These are phyloP conservation scores for Hyalella azteca DNA, from an alignment of 2,888 invertebrate genomes.

Conservation along the genomic window DNA sequence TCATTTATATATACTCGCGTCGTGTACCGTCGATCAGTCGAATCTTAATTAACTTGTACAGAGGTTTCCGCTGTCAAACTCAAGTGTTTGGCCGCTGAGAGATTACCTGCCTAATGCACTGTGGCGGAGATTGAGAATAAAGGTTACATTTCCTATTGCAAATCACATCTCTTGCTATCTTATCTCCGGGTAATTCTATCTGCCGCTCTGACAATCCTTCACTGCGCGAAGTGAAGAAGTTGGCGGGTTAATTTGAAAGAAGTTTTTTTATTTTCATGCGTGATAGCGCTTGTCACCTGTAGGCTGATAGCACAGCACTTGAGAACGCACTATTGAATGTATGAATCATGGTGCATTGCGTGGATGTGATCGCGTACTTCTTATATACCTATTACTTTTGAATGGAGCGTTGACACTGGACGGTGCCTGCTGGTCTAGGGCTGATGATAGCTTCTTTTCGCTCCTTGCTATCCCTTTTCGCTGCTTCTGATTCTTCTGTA, in stretches of 20 bases:
- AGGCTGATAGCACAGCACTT: background rate
- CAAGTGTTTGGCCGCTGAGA: background rate
- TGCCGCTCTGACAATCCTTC: background rate
- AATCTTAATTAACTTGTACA: background rate
- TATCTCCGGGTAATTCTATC: slow-evolving; percentile 4
- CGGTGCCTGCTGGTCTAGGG: too few species aligned
- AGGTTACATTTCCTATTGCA: slow-evolving; percentile 1
- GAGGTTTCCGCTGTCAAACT: background rate
- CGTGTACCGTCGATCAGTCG: background rate
- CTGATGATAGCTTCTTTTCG: too few species aligned
- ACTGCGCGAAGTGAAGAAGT: background rate
- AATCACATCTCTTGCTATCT: slow-evolving; percentile 30
- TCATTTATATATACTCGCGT: too few species aligned
- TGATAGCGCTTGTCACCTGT: slow-evolving; percentile 15
- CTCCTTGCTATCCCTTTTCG: too few species aligned
- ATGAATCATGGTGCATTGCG: too few species aligned
- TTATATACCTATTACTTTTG: too few species aligned
- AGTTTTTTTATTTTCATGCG: background rate
- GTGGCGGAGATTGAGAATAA: background rate
- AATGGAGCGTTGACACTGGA: too few species aligned
- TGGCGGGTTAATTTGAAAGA: background rate
- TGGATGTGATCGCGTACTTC: too few species aligned
- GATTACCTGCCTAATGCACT: background rate
- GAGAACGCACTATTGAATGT: too few species aligned
- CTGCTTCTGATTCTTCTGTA: too few species aligned